Evolutionary conservation across 23 tunicate species (phyloP).

Genomic region (Ciona savignyi): DNA sequence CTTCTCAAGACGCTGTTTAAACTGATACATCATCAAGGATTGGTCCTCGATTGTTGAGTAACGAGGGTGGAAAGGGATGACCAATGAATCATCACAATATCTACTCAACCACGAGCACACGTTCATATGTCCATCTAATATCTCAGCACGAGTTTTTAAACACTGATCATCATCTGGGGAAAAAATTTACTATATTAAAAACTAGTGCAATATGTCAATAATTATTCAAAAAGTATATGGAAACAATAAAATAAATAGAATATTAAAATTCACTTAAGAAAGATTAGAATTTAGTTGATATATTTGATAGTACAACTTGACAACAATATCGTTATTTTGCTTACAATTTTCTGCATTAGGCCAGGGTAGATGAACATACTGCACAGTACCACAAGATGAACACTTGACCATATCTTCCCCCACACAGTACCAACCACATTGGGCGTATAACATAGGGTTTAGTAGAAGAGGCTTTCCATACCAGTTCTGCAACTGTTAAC

Average conservation of each 20-base stretch:
- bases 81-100: slow-evolving; percentile 19
- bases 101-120: slow-evolving; percentile 72
- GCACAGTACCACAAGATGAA: slow-evolving; percentile 42
- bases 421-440: slow-evolving; percentile 76
- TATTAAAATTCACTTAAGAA: too few relatives aligned
- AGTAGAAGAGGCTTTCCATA: slow-evolving; percentile 64
- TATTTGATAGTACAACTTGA: too few relatives aligned
- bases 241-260: too few relatives aligned
- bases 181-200: too few relatives aligned
- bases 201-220: too few relatives aligned
- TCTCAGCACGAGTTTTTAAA: slow-evolving; percentile 16
- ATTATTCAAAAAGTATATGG: too few relatives aligned
- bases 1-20: too few relatives aligned
- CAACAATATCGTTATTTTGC: too few relatives aligned
- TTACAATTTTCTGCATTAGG: slow-evolving; percentile 50
- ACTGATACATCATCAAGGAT: too few relatives aligned
- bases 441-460: slow-evolving; percentile 66
- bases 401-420: slow-evolving; percentile 62
- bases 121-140: slow-evolving; percentile 41
- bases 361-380: slow-evolving; percentile 57
- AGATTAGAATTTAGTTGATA: too few relatives aligned
- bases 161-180: slow-evolving; percentile 33
- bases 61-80: slow-evolving; percentile 34
- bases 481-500: slow-evolving; percentile 57
- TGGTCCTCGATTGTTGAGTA: too few relatives aligned